These are phyloP conservation scores for Merluccius polli DNA, from an alignment of 2,797 vertebrate species.

Conservation along the genomic window DNA sequence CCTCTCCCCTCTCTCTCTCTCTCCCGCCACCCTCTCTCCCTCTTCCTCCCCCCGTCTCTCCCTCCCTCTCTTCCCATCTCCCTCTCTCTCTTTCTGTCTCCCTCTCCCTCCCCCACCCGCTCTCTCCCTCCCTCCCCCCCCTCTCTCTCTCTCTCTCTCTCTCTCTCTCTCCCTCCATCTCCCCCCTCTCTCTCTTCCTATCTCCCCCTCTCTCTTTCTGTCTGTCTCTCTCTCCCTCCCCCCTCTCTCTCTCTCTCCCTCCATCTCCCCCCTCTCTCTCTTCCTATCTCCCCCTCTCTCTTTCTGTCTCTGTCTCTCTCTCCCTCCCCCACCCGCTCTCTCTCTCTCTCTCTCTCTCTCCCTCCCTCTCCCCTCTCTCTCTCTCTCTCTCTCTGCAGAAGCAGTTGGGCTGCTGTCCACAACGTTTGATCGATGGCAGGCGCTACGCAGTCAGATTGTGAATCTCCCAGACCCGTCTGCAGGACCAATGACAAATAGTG, in stretches of 20 bases:
- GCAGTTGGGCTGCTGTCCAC: constrained; percentile 67
- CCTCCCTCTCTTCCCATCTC: no score
- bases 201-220: no score
- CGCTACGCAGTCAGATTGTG: constrained; percentile 65
- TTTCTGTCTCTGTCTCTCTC: no score
- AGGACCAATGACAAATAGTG: constrained; percentile 70
- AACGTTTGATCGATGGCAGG: constrained; percentile 72
- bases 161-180: no score
- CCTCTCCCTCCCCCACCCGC: no score
- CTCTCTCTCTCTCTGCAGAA: constrained; percentile 38
- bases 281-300: no score
- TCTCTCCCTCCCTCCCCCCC: no score
- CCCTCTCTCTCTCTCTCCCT: no score
- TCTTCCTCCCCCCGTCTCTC: not conserved
- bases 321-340: constrained; percentile 9
- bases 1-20: constrained; percentile 28
- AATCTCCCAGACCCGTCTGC: constrained; percentile 60
- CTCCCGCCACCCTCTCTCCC: constrained; percentile 19
- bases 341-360: constrained; percentile 25
- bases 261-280: not conserved
- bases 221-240: no score
- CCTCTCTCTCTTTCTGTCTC: no score
- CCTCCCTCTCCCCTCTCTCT: constrained; percentile 19
- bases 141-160: no score
- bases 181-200: no score